Evolutionary conservation across 2,888 invertebrate genomes (phyloP).

Genomic region (Strigamia transsilvanica): DNA sequence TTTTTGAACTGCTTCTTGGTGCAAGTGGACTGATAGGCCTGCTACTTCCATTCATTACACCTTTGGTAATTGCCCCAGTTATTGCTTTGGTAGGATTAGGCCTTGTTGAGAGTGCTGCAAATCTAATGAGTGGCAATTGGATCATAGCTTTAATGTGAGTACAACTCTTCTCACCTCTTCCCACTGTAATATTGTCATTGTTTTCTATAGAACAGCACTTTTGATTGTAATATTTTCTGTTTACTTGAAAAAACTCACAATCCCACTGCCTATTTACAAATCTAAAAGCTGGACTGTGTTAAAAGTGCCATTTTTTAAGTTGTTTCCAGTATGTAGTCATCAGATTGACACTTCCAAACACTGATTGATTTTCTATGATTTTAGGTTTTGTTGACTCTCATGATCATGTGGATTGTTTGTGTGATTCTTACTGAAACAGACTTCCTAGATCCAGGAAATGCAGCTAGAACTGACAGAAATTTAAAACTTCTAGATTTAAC

Average conservation of each 20-base stretch:
- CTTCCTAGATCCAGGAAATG: constrained; percentile 73
- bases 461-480: constrained; percentile 78
- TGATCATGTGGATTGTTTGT: constrained; percentile 79
- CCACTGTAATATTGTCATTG: neutral
- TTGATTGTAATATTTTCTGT: constrained; percentile 82
- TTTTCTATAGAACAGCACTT: constrained; percentile 72
- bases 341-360: neutral
- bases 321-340: constrained; percentile 75
- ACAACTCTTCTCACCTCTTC: neutral
- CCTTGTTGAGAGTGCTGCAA: constrained; percentile 80
- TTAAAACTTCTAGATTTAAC: constrained; percentile 75
- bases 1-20: constrained; percentile 79
- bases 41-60: constrained; percentile 78
- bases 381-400: constrained; percentile 76
- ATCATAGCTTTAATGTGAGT: constrained; percentile 80
- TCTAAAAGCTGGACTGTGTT: constrained; percentile 69
- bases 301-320: constrained; percentile 78
- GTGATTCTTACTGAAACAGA: constrained; percentile 74
- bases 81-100: constrained; percentile 86
- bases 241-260: constrained; percentile 73
- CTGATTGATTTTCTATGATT: neutral
- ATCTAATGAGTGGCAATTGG: constrained; percentile 84
- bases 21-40: constrained; percentile 76
- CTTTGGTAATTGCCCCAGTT: constrained; percentile 83
- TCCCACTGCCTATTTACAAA: constrained; percentile 71